A percentile compares a stretch with the other conserved stretches of the same genome.
Conservation (phyloP, 2,888 invertebrate species). For the Cataglyphis albicans region DNA sequence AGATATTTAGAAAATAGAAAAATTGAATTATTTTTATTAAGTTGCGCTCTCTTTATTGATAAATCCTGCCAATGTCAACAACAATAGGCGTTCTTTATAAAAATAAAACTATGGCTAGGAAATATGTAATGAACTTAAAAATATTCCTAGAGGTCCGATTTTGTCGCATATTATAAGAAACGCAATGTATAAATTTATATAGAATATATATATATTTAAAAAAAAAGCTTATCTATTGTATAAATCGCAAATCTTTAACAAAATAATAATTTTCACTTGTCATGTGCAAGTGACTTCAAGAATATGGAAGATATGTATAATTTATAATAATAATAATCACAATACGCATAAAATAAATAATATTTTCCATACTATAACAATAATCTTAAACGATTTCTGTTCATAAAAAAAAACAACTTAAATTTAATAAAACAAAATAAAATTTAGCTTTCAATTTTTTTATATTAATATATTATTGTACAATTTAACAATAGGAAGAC, state of each 20-base stretch:
- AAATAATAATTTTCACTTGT: not conserved
- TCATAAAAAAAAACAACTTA: conserved; percentile 13
- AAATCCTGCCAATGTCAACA: not conserved
- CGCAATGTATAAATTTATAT: not conserved
- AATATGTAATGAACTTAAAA: not conserved
- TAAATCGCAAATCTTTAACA: not conserved
- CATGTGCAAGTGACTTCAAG: not conserved
- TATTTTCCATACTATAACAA: not conserved
- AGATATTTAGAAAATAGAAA: not conserved
- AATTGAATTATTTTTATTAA: conserved; percentile 14
- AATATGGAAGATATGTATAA: not conserved
- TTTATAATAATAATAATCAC: not conserved
- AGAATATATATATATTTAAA: not conserved
- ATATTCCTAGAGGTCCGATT: not conserved
- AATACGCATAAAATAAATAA: not conserved
- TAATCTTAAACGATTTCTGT: conserved; percentile 3
- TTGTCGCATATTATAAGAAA: not conserved
- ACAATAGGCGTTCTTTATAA: not conserved
- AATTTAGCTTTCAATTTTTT: not conserved
- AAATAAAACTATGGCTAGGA: not conserved
- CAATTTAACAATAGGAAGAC: not conserved
- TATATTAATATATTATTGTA: conserved; percentile 3
- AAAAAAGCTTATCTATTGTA: not conserved
- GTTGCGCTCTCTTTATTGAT: not conserved
- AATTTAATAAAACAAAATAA: conserved; percentile 1